Base-by-base conservation (phyloP, 2,888 invertebrate genomes). In the Eristalis pertinax region DNA sequence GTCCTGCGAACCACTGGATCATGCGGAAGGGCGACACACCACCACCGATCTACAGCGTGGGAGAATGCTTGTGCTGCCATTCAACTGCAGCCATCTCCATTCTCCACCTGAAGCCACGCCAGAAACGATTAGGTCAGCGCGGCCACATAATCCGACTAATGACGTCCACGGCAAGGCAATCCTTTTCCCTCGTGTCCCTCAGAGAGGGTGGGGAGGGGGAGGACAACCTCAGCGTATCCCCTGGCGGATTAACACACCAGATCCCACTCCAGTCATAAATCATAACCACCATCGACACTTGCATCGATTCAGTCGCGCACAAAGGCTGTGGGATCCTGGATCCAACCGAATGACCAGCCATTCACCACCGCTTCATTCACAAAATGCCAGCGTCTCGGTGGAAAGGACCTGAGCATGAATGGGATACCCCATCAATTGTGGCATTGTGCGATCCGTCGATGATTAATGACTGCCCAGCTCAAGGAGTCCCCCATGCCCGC, bases 381-480 rank as follows among this genome's bases (percentile, higher is more conserved):
- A 60, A 79, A 77, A 73, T 26, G 7, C 13, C 24, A 29, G 24
- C n/a, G 15, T 11, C 15, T 43, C 41, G 15, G 15, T 58, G 58
- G 19, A 58, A 50, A 50, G 50, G 19, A 69, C 2, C 4, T 19
- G 15, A 3, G 60, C 32, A 64, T 56, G 64, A 65, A 70, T 63
- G 19, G 19, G 43, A 58, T 56, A 75, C 80, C 67, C 8, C 29
- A 84, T 67, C 24, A 67, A 84, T 22, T 64, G 22, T 58, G n/a
- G 56, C 19, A 13, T 73, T 68, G 26, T 75, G 13, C 77, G 56
- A 70, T 70, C 74, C 78, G 72, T 58, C 63, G 87, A 80, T 87
- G 87, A 87, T 87, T 87, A 87, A 87, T 87, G 87, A 69, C 79
- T 83, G 72, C 70, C 63, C 41, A 11, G 75, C 41, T 79, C 60